A percentile compares a stretch with the other conserved stretches of the same genome.
These are phyloP conservation scores for Chrysomela aeneicollis DNA, from an alignment of 2,888 invertebrate species.

Conservation along the genomic window DNA sequence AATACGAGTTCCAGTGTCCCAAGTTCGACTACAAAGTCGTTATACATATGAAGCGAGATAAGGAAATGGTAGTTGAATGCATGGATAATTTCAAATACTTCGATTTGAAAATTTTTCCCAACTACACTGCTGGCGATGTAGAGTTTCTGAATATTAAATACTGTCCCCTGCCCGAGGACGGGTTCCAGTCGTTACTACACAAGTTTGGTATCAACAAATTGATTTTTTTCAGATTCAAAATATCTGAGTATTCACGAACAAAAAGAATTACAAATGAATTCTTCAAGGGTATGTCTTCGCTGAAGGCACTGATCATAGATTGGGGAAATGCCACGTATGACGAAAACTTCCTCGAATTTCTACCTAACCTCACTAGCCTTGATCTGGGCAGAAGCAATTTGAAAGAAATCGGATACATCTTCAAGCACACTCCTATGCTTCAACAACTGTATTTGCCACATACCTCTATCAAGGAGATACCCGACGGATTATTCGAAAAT, in stretches of 20 bases:
- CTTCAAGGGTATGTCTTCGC: conserved; percentile 15
- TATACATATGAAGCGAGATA: conserved; percentile 30
- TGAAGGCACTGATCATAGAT: conserved; percentile 15
- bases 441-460: conserved; percentile 73
- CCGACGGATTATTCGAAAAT: conserved; percentile 68
- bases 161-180: conserved; percentile 64
- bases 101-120: conserved; percentile 63
- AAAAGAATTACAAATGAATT: conserved; percentile 23
- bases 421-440: conserved; percentile 70
- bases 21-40: conserved; percentile 24
- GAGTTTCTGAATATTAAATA: conserved; percentile 64
- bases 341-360: conserved; percentile 40
- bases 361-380: conserved; percentile 42
- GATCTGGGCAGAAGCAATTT: conserved; percentile 42
- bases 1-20: conserved; percentile 47
- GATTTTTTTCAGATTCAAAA: background rate
- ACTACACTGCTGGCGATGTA: conserved; percentile 61
- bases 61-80: conserved; percentile 41
- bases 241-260: conserved; percentile 14
- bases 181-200: conserved; percentile 63
- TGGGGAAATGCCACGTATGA: conserved; percentile 21
- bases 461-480: conserved; percentile 71
- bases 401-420: conserved; percentile 65
- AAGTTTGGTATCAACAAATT: conserved; percentile 57
- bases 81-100: conserved; percentile 24